Evolutionary conservation across 2,797 vertebrate species (phyloP).

Genomic region (Pampus argenteus): DNA sequence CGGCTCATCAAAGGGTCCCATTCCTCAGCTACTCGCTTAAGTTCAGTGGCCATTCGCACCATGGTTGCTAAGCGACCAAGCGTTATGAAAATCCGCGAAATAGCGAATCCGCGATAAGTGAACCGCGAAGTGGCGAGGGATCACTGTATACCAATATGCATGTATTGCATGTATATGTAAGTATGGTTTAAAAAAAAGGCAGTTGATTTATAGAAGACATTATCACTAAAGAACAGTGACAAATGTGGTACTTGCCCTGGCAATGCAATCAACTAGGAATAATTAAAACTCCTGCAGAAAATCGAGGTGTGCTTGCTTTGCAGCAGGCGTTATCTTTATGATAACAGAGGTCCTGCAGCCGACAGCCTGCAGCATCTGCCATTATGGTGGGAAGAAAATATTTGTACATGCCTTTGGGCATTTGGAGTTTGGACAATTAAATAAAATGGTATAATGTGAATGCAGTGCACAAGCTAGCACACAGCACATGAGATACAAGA

Average conservation of each 20-base stretch:
- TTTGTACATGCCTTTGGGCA: background rate
- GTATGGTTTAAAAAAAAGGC: background rate
- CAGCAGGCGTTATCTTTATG: background rate
- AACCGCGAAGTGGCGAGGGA: too few species aligned
- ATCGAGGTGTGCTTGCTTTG: background rate
- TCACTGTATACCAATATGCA: too few species aligned
- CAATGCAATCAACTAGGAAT: background rate
- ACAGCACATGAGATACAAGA: background rate
- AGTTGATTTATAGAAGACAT: background rate
- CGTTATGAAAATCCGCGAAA: too few species aligned
- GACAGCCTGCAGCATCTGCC: background rate
- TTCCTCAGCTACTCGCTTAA: too few species aligned
- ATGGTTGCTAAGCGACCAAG: too few species aligned
- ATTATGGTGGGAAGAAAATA: background rate
- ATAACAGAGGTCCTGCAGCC: background rate
- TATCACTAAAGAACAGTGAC: background rate
- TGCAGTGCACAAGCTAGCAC: background rate
- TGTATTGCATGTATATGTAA: too few species aligned
- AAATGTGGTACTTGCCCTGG: background rate
- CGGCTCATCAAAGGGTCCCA: too few species aligned
- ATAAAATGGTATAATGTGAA: constrained; percentile 2
- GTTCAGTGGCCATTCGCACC: too few species aligned
- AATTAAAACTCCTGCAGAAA: background rate
- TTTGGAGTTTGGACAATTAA: background rate
- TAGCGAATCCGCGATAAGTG: too few species aligned